Conservation (phyloP, 2,113 vertebrate species). For the Chloropsis cyanopogon region DNA sequence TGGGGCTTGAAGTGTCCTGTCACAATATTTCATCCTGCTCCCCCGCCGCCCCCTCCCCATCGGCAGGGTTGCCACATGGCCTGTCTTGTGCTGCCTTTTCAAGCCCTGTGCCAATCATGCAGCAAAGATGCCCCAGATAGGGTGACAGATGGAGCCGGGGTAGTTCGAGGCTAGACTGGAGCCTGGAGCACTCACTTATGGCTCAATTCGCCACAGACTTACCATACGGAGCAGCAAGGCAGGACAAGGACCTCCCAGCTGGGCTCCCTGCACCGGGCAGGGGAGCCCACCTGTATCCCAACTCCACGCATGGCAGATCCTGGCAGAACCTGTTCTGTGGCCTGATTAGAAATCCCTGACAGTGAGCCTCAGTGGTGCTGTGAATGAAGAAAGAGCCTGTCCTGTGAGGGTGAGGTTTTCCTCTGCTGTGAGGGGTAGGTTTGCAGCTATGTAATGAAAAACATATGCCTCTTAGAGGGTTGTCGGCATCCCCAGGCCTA, state of each 20-base stretch:
- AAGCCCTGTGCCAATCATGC: slow-evolving; percentile 56
- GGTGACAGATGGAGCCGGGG: slow-evolving; percentile 74
- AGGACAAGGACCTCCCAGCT: neutral
- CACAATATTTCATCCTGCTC: slow-evolving; percentile 67
- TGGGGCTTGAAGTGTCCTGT: slow-evolving; percentile 64
- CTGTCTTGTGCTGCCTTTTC: slow-evolving; percentile 64
- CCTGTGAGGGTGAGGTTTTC: neutral
- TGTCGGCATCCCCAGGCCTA: accelerated
- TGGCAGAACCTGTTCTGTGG: neutral
- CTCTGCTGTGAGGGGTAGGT: neutral
- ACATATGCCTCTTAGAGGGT: neutral
- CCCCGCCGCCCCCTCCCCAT: neutral
- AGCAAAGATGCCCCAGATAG: slow-evolving; percentile 58
- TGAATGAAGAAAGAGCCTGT: no score
- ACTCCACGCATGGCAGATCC: accelerated
- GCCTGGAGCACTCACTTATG: neutral
- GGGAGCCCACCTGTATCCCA: neutral
- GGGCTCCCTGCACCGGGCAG: neutral
- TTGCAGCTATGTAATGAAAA: neutral
- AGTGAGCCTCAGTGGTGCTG: neutral
- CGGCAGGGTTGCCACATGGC: slow-evolving; percentile 61
- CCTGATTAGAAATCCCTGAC: neutral
- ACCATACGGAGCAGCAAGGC: neutral
- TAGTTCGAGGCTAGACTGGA: slow-evolving; percentile 42
- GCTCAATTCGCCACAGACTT: neutral